A percentile compares a stretch with the other conserved stretches of the same genome.
phyloP scores from a whole-genome alignment of 2,888 invertebrate genomes.

The Dusona sp. region DNA sequence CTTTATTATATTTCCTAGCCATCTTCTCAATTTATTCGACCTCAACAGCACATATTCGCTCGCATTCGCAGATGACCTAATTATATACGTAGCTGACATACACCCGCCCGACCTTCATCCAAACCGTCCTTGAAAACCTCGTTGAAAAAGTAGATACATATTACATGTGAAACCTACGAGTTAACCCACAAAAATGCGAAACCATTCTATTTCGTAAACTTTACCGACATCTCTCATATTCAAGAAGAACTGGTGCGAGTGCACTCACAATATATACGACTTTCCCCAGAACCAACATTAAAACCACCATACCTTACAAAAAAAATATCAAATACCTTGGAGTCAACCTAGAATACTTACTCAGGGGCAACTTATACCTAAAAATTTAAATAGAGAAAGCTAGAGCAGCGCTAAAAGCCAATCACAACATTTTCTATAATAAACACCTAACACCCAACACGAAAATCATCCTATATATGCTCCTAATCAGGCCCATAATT shows the following conservation, averaged over 20 bases:
- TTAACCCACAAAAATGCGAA: constrained; percentile 6
- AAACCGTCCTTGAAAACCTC: background rate
- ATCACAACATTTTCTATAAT: background rate
- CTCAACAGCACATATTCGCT: background rate
- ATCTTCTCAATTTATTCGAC: background rate
- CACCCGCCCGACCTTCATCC: background rate
- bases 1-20: background rate
- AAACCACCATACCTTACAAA: background rate
- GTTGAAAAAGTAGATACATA: background rate
- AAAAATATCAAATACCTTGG: background rate
- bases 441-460: background rate
- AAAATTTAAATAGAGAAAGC: background rate
- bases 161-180: background rate
- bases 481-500: no score
- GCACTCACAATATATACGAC: background rate
- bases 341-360: background rate
- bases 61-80: background rate
- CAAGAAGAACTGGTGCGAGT: no score
- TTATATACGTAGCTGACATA: background rate
- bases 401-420: background rate
- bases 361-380: background rate
- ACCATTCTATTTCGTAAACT: background rate
- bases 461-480: no score
- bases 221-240: background rate
- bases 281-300: background rate